A percentile compares a stretch with the other conserved stretches of the same genome.
Evolutionary conservation across 2,113 vertebrate species (phyloP).

Genomic region (Xiphophorus couchianus): DNA sequence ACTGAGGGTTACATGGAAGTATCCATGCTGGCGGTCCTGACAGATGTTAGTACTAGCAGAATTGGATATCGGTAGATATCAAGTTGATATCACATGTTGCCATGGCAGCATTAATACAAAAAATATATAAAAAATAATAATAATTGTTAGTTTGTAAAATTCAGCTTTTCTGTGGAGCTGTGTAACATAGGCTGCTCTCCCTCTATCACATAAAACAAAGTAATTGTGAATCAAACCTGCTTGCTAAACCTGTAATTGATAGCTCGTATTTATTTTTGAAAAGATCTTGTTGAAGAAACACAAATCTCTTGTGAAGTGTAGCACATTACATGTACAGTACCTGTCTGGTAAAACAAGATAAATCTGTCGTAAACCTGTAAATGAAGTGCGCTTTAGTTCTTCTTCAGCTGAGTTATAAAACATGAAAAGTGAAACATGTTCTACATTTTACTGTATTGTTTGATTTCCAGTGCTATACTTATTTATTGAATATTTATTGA

Average conservation of each 20-base stretch:
- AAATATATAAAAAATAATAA: neutral
- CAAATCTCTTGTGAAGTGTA: neutral
- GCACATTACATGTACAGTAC: neutral
- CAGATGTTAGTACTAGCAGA: neutral
- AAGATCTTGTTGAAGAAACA: neutral
- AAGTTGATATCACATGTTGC: neutral
- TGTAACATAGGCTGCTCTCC: neutral
- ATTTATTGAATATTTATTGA: no score
- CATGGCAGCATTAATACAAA: neutral
- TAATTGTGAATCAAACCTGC: neutral
- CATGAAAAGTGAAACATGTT: neutral
- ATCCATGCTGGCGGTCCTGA: neutral
- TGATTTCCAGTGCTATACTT: neutral
- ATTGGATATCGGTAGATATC: neutral
- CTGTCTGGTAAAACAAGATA: neutral
- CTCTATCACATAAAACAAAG: no score
- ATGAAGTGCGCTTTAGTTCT: no score
- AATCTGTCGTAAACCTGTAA: no score
- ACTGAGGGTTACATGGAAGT: constrained; percentile 20
- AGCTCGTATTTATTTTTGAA: neutral
- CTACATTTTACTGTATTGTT: neutral
- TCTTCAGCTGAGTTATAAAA: no score
- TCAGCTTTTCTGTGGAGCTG: neutral
- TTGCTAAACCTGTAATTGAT: no score
- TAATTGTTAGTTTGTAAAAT: neutral